These are phyloP conservation scores for Catharus ustulatus DNA, from an alignment of 2,797 vertebrate genomes.

Conservation along the genomic window DNA sequence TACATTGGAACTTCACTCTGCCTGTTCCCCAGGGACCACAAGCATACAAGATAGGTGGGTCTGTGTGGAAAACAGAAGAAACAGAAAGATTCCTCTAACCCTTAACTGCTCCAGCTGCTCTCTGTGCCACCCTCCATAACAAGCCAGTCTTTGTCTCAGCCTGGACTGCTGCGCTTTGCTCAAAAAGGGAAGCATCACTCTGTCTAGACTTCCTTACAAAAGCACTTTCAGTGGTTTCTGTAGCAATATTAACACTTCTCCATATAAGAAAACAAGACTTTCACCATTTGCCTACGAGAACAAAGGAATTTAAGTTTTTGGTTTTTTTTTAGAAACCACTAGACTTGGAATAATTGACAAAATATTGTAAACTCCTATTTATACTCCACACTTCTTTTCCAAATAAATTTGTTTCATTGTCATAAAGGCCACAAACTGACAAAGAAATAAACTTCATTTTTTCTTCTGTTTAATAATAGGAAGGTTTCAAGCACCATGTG, in stretches of 20 bases:
- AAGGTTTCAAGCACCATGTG: neutral
- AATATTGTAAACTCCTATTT: neutral
- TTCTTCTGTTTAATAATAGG: neutral
- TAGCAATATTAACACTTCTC: neutral
- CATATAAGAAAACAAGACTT: neutral
- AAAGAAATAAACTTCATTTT: neutral
- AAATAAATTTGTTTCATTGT: neutral
- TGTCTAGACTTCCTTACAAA: neutral
- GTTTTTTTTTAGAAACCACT: neutral
- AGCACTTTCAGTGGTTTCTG: neutral
- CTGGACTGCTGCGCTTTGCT: neutral
- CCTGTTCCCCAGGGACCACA: neutral
- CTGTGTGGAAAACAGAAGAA: neutral
- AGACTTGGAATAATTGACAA: neutral
- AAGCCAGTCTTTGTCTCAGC: slow-evolving; percentile 58
- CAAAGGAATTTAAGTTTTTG: neutral
- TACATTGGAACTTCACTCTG: neutral
- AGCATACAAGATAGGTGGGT: neutral
- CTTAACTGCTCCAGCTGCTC: slow-evolving; percentile 69
- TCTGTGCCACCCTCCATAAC: slow-evolving; percentile 22
- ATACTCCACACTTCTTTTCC: neutral
- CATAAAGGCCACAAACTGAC: neutral
- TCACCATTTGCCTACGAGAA: neutral
- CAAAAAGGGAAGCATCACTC: neutral
- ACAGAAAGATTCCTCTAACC: neutral